Evolutionary conservation across 2,888 invertebrate species (phyloP).

Genomic region (Brachyopa scutellaris): DNA sequence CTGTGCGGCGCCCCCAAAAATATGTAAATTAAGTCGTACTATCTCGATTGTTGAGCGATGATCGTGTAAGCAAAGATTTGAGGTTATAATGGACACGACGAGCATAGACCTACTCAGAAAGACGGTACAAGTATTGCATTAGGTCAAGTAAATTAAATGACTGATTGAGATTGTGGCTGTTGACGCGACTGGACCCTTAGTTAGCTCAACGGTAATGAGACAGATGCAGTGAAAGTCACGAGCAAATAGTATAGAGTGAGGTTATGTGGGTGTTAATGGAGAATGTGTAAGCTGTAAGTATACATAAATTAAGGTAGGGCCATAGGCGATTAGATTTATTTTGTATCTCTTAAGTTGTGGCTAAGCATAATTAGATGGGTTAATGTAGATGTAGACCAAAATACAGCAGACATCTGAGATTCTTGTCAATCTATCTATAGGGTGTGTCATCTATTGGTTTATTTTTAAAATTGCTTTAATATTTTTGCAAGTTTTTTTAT

Average conservation of each 20-base stretch:
- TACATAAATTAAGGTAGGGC: conserved; percentile 12
- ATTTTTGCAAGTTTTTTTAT: no score
- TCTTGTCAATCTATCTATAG: no score
- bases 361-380: neutral
- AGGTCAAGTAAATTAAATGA: conserved; percentile 23
- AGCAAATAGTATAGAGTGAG: neutral
- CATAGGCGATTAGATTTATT: neutral
- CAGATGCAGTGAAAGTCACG: conserved; percentile 37
- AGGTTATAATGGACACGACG: conserved; percentile 10
- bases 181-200: neutral
- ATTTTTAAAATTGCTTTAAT: no score
- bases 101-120: neutral
- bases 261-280: conserved; percentile 10
- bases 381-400: no score
- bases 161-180: neutral
- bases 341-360: conserved; percentile 1
- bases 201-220: neutral
- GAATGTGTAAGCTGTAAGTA: no score
- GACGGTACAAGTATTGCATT: conserved; percentile 3
- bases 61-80: conserved; percentile 1
- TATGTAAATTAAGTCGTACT: conserved; percentile 4
- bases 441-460: no score
- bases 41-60: neutral
- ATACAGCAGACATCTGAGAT: no score
- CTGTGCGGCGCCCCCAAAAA: neutral